Percentiles rank a stretch among this genome's conserved stretches.
Conservation (phyloP, 35 echinoderm and acorn worm genomes). For the Chiridota heheva region DNA sequence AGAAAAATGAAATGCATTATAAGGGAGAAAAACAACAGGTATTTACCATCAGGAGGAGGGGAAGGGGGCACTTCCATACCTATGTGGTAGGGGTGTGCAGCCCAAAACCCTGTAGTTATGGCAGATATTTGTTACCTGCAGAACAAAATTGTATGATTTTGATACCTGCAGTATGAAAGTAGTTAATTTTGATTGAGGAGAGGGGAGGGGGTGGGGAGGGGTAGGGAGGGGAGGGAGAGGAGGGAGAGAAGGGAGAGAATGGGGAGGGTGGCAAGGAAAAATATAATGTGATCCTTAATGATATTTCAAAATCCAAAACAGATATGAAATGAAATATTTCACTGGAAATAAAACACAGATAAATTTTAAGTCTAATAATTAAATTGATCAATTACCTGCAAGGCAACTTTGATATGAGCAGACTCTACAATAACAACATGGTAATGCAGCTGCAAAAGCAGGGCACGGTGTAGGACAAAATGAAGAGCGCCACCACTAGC, state of each 20-base stretch:
- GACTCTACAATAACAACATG: constrained; percentile 55
- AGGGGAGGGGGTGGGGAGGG: neutral
- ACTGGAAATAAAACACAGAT: neutral
- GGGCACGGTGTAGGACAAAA: neutral
- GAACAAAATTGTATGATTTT: too few relatives aligned
- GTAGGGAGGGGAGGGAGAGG: neutral
- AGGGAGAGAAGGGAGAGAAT: neutral
- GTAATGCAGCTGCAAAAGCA: constrained; percentile 33
- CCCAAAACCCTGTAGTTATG: too few relatives aligned
- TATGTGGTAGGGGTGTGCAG: too few relatives aligned
- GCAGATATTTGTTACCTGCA: too few relatives aligned
- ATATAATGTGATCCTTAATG: neutral
- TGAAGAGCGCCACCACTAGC: constrained; percentile 46
- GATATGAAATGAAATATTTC: neutral
- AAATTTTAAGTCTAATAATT: neutral
- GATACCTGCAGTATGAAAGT: too few relatives aligned
- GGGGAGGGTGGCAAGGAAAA: neutral
- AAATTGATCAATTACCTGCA: constrained; percentile 53
- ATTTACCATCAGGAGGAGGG: neutral
- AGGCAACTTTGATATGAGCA: constrained; percentile 40
- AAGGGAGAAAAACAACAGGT: neutral
- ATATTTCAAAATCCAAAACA: neutral
- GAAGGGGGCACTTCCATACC: too few relatives aligned
- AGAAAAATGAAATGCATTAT: neutral
- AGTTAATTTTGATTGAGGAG: too few relatives aligned